Evolutionary conservation across 2,797 vertebrate species (phyloP), one percentile per base, ranked within the genome.

Genomic region (Dicrostonyx torquatus): DNA sequence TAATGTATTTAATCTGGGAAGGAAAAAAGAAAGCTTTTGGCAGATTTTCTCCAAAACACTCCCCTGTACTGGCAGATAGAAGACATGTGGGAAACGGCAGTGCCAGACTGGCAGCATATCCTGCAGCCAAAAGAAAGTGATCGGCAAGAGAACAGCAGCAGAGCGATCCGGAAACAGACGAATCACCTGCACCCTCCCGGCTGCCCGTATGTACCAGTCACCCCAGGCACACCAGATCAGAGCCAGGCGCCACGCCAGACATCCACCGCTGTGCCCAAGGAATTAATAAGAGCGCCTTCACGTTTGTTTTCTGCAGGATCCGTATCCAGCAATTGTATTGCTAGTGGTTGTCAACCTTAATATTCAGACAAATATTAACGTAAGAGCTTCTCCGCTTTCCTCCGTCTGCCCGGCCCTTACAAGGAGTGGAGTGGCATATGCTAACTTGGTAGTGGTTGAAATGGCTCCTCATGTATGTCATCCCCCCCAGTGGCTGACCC

Each of bases 1-100:
- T 78, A 95, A 97, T 96, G 85, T 79, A 95, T 94, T 97, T 96
- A 96, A 97, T 96, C 94, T 90, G 86, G 93, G 66, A 94, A 48
- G n/a, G 55, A 40, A 50, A 96, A 96, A 96, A 92, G 34, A 87
- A 94, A 89, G 70, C 85, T 17, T 29, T 55, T 96, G 90, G 88
- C 96, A 87, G 76, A 87, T 92, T 91, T 90, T 89, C 94, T 95
- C 90, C 90, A 79, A 95, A 95, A 90, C 70, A 86, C 43, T 95
- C 95, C 68, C 73, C 76, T 94, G 77, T 90, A 95, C 88, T 96
- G 94, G 93, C 95, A 96, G 90, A 89, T 79, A 92, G 76, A 85
- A 97, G 88, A 86, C 43, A 4, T 40, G 86, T 84, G 91, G 78
- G 76, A 96, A 73, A 83, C 87, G 20, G 64, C 43, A 9, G 48